A percentile compares a stretch with the other conserved stretches of the same genome.
These are phyloP conservation scores for Automeris io DNA, from an alignment of 2,888 invertebrate species.

Conservation along the genomic window DNA sequence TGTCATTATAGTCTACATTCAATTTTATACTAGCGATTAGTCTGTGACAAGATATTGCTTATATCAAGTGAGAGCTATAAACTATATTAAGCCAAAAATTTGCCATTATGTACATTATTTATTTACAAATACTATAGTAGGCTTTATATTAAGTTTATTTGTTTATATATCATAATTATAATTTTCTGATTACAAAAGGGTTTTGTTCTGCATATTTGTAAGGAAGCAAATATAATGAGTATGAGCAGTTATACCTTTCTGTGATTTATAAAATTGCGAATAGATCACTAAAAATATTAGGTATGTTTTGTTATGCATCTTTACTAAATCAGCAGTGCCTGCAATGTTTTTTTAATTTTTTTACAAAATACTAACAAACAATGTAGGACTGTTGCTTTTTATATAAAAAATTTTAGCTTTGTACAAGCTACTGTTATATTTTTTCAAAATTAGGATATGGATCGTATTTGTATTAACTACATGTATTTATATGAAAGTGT, in stretches of 20 bases:
- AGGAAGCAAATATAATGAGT: conserved; percentile 59
- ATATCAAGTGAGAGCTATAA: conserved; percentile 22
- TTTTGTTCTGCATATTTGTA: conserved; percentile 66
- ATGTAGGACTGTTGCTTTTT: conserved; percentile 53
- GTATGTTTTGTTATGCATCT: conserved; percentile 9
- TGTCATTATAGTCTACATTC: conserved; percentile 16
- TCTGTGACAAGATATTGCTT: conserved; percentile 9
- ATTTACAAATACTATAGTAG: conserved; percentile 28
- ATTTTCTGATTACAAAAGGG: conserved; percentile 36
- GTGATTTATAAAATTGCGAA: conserved; percentile 31
- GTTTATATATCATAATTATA: conserved; percentile 15
- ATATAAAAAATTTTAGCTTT: conserved; percentile 62
- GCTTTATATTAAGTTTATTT: conserved; percentile 18
- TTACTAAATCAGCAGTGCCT: conserved; percentile 46
- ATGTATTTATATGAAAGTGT: conserved; percentile 69
- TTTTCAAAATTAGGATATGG: conserved; percentile 65
- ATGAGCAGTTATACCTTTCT: conserved; percentile 51
- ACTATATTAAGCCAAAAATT: conserved; percentile 72
- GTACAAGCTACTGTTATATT: conserved; percentile 68
- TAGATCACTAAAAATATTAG: conserved; percentile 13
- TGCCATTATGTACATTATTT: conserved; percentile 70
- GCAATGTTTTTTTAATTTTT: conserved; percentile 53
- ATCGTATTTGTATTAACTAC: conserved; percentile 70
- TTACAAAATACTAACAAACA: conserved; percentile 45
- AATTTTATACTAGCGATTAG: conserved; percentile 3